A percentile compares a stretch with the other conserved stretches of the same genome.
phyloP scores from a whole-genome alignment of 2,113 vertebrate genomes.

The Elephantulus edwardii region DNA sequence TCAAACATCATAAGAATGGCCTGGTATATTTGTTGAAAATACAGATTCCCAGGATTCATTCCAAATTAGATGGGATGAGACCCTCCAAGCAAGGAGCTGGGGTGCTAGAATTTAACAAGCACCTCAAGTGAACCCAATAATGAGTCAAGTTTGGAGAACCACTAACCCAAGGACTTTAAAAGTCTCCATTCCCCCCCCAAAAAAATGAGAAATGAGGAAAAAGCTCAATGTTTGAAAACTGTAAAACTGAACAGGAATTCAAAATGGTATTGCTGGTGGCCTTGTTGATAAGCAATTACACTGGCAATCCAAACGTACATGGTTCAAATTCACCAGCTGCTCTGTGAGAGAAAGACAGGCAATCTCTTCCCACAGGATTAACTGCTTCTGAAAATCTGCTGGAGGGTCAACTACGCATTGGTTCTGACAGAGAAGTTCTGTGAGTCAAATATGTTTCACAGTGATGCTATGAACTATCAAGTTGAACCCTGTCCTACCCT shows the following conservation, averaged over 20 bases:
- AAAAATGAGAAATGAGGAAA: conserved; percentile 6
- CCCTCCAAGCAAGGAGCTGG: background rate
- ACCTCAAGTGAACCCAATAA: background rate
- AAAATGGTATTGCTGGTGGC: background rate
- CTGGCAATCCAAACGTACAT: no score
- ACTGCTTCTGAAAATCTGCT: no score
- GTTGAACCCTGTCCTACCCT: no score
- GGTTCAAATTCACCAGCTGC: no score
- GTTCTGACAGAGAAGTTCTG: no score
- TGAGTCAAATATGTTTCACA: no score
- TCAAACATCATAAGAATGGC: background rate
- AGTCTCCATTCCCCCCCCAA: background rate
- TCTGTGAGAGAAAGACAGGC: no score
- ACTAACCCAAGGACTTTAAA: background rate
- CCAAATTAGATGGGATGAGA: background rate
- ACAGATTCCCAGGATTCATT: background rate
- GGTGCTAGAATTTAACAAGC: background rate
- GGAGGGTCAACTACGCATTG: no score
- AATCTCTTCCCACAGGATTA: no score
- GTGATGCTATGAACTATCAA: no score
- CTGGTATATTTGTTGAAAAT: background rate
- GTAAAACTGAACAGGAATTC: background rate
- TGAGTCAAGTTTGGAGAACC: background rate
- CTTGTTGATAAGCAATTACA: no score
- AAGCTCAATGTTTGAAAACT: background rate